phyloP scores from a whole-genome alignment of 2,888 invertebrate genomes.

The Drosophila kokeensis region DNA sequence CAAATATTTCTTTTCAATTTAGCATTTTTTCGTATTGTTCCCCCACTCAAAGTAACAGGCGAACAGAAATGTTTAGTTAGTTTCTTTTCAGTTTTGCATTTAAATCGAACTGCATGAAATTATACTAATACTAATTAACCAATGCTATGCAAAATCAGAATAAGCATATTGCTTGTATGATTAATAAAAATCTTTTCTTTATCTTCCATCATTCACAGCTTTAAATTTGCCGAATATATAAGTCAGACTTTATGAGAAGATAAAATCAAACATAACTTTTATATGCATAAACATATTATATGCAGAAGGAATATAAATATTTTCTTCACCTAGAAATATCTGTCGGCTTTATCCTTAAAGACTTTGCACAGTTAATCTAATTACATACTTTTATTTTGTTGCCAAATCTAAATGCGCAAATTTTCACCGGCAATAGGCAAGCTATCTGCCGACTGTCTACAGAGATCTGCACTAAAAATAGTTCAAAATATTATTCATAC shows the following conservation, averaged over 20 bases:
- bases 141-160: too few relatives aligned
- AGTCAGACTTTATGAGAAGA: not conserved
- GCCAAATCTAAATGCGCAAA: constrained; percentile 38
- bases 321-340: not conserved
- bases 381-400: constrained; percentile 4
- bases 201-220: not conserved
- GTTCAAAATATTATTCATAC: constrained; percentile 73
- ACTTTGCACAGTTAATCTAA: not conserved
- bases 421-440: constrained; percentile 41
- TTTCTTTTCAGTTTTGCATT: too few relatives aligned
- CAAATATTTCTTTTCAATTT: too few relatives aligned
- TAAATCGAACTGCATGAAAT: too few relatives aligned
- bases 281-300: not conserved
- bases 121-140: too few relatives aligned
- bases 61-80: too few relatives aligned
- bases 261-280: not conserved
- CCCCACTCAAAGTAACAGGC: too few relatives aligned
- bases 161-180: not conserved
- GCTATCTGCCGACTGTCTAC: constrained; percentile 41
- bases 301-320: not conserved
- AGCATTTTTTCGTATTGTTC: too few relatives aligned
- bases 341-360: not conserved
- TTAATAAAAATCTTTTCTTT: not conserved
- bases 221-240: not conserved
- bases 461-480: constrained; percentile 72